Percentiles rank a stretch among this genome's conserved stretches.
phyloP scores from a whole-genome alignment of 1,140 invertebrate species.

The Halotydeus destructor region DNA sequence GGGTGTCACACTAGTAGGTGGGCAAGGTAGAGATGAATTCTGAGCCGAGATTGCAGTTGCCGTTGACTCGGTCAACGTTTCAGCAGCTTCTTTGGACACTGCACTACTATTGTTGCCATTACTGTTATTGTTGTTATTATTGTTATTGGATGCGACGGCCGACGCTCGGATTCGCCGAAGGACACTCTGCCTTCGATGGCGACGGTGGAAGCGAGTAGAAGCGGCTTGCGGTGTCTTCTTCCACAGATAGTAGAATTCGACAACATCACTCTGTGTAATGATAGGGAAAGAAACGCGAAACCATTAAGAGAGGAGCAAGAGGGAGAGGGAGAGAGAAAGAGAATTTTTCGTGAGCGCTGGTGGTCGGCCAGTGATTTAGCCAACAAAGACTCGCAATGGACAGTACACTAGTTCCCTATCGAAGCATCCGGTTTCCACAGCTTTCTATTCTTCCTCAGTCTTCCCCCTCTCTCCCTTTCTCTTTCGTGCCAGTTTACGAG shows the following conservation, averaged over 20 bases:
- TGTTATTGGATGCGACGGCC: not conserved
- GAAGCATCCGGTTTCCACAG: too few relatives aligned
- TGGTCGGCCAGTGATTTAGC: too few relatives aligned
- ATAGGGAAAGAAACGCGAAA: slow-evolving; percentile 11
- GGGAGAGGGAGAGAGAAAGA: slow-evolving; percentile 2
- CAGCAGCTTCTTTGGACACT: not conserved
- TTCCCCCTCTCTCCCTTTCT: too few relatives aligned
- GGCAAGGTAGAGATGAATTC: not conserved
- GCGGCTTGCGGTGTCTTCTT: slow-evolving; percentile 85
- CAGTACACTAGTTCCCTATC: too few relatives aligned
- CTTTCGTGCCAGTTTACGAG: too few relatives aligned
- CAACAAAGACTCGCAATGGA: too few relatives aligned
- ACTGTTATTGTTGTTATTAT: not conserved
- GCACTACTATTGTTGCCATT: not conserved
- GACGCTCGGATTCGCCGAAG: slow-evolving; percentile 56
- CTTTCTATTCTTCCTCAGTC: too few relatives aligned
- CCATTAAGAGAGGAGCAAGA: slow-evolving; percentile 6
- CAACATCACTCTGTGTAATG: slow-evolving; percentile 56
- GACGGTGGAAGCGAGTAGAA: slow-evolving; percentile 69
- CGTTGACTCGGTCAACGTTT: not conserved
- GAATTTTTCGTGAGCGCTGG: too few relatives aligned
- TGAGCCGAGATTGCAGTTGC: not conserved
- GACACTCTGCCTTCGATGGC: slow-evolving; percentile 60
- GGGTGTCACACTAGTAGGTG: not conserved
- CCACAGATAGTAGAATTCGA: slow-evolving; percentile 99